Conservation (phyloP, 30 jellyfish, hydroid and myxozoan genomes). For the Hydractinia symbiolongicarpus region DNA sequence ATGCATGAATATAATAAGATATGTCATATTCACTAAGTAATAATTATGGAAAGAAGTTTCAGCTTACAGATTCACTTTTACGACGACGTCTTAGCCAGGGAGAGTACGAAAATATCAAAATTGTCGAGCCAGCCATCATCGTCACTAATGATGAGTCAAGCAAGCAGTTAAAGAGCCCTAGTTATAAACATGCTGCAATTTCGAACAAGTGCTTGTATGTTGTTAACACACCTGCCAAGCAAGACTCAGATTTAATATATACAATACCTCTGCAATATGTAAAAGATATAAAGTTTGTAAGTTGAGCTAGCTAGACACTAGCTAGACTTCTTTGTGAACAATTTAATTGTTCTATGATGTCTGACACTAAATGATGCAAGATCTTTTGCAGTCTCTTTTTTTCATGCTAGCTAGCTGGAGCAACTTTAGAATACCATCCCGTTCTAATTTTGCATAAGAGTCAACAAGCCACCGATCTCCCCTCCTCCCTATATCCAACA, state of each 20-base stretch:
- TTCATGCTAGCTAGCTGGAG: too few species aligned
- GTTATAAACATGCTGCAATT: slow-evolving; percentile 31
- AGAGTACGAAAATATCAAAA: slow-evolving; percentile 28
- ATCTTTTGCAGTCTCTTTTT: too few species aligned
- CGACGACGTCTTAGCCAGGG: slow-evolving; percentile 7
- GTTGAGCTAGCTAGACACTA: neutral
- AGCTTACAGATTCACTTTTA: slow-evolving; percentile 34
- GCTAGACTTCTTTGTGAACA: too few species aligned
- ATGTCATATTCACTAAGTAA: neutral
- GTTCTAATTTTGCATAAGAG: too few species aligned
- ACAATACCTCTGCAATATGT: neutral
- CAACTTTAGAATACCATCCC: too few species aligned
- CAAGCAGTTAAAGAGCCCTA: slow-evolving; percentile 26
- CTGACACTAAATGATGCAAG: too few species aligned
- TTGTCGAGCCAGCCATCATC: slow-evolving; percentile 22
- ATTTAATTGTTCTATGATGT: too few species aligned
- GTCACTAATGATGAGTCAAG: slow-evolving; percentile 3
- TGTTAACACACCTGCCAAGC: slow-evolving; percentile 25
- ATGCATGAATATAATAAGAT: too few species aligned
- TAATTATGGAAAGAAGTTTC: slow-evolving; percentile 27
- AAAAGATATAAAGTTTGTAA: neutral
- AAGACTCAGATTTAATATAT: slow-evolving; percentile 22
- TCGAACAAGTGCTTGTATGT: slow-evolving; percentile 18
- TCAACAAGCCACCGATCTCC: too few species aligned
- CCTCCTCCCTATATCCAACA: too few species aligned